Evolutionary conservation across 1,140 invertebrate genomes (phyloP).

Genomic region (Hyphantria cunea): DNA sequence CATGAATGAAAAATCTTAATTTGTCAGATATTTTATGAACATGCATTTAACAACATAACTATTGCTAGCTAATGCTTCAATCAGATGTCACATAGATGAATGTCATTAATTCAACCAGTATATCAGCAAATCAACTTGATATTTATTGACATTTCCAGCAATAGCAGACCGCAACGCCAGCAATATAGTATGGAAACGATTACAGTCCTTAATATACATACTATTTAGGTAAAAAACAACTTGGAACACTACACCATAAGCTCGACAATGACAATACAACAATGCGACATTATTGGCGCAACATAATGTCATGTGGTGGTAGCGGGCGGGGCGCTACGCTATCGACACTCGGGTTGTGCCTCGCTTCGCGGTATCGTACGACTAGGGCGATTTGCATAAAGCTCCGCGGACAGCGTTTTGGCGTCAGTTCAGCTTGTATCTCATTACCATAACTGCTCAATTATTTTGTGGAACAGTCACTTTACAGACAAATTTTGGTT

Average conservation of each 20-base stretch:
- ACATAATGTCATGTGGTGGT: constrained; percentile 10
- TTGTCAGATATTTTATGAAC: too few relatives aligned
- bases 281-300: constrained; percentile 5
- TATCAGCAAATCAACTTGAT: too few relatives aligned
- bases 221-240: too few relatives aligned
- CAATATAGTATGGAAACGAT: too few relatives aligned
- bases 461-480: constrained; percentile 71
- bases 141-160: too few relatives aligned
- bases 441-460: constrained; percentile 76
- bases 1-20: neutral
- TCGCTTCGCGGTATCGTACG: constrained; percentile 32
- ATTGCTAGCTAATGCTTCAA: too few relatives aligned
- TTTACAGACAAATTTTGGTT: constrained; percentile 72
- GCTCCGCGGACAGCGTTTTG: constrained; percentile 61
- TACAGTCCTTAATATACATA: too few relatives aligned
- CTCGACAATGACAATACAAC: neutral
- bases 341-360: constrained; percentile 26
- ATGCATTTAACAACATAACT: too few relatives aligned
- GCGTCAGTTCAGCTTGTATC: constrained; percentile 67
- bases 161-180: too few relatives aligned
- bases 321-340: constrained; percentile 5
- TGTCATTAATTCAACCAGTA: too few relatives aligned
- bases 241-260: too few relatives aligned
- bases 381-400: constrained; percentile 63
- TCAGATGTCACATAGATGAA: too few relatives aligned